Conservation (phyloP, 2,113 vertebrate species). For the Dasyornis broadbenti region DNA sequence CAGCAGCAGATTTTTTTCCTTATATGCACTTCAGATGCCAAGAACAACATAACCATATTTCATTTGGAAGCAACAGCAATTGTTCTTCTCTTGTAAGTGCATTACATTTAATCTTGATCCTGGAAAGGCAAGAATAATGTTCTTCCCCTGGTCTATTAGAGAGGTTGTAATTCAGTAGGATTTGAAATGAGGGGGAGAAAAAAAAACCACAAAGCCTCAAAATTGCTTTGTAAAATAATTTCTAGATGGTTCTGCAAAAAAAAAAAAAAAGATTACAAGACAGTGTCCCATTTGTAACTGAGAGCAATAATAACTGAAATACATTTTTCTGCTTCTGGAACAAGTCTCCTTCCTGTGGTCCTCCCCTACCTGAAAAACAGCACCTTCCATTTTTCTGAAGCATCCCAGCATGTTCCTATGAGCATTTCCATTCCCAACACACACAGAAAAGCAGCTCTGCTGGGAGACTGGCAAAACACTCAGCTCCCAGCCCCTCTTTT, state of each 20-base stretch:
- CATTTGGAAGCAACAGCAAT: not conserved
- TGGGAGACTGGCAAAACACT: not conserved
- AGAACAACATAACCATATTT: not conserved
- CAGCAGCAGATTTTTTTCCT: not conserved
- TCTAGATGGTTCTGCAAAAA: not conserved
- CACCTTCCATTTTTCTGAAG: not conserved
- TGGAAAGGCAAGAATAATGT: not conserved
- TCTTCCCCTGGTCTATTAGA: not conserved
- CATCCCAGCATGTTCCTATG: not conserved
- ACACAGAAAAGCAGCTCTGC: not conserved
- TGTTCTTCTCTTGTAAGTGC: not conserved
- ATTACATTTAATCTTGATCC: not conserved
- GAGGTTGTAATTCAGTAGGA: not conserved
- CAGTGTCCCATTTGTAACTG: not conserved
- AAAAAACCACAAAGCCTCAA: not conserved
- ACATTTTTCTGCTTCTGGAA: not conserved
- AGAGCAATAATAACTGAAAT: not conserved
- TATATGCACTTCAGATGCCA: not conserved
- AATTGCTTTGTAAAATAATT: not conserved
- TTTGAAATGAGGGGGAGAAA: not conserved
- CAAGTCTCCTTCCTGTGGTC: not conserved
- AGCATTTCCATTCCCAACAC: not conserved
- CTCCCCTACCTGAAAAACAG: not conserved
- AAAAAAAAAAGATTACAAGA: not conserved
- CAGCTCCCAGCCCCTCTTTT: not conserved